Conservation (phyloP, 2,113 vertebrate genomes). For the Hypanus sabinus region DNA sequence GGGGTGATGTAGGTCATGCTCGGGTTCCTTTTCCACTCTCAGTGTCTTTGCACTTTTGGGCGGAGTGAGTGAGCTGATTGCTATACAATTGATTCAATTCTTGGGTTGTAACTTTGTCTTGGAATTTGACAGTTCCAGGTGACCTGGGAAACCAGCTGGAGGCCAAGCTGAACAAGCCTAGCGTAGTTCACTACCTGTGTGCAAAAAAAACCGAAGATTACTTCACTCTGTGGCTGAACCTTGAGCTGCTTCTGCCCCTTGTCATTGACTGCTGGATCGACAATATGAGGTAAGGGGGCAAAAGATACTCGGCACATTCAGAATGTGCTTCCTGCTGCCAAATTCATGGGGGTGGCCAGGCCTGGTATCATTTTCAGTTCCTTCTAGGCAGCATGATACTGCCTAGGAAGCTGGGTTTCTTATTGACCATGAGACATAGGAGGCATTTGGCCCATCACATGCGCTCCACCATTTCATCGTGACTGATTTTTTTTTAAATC, state of each 20-base stretch:
- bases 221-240: constrained; percentile 93
- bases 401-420: background rate
- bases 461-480: too few relatives aligned
- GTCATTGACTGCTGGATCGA: constrained; percentile 98
- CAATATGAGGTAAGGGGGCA: constrained; percentile 77
- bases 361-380: background rate
- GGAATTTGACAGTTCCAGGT: constrained; percentile 71
- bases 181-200: constrained; percentile 92
- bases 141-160: constrained; percentile 96
- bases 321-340: background rate
- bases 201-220: constrained; percentile 84
- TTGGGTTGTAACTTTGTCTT: constrained; percentile 37
- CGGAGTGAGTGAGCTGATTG: background rate
- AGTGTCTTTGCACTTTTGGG: background rate
- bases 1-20: too few relatives aligned
- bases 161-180: constrained; percentile 87
- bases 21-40: background rate
- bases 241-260: constrained; percentile 83
- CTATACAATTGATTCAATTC: background rate
- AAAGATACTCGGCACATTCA: too few relatives aligned
- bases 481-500: too few relatives aligned
- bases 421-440: too few relatives aligned
- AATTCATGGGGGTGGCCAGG: background rate
- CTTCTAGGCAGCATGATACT: background rate
- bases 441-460: too few relatives aligned